Evolutionary conservation across 2,797 vertebrate species (phyloP), one percentile per base, ranked within the genome.

Genomic region (Anguilla megastoma): DNA sequence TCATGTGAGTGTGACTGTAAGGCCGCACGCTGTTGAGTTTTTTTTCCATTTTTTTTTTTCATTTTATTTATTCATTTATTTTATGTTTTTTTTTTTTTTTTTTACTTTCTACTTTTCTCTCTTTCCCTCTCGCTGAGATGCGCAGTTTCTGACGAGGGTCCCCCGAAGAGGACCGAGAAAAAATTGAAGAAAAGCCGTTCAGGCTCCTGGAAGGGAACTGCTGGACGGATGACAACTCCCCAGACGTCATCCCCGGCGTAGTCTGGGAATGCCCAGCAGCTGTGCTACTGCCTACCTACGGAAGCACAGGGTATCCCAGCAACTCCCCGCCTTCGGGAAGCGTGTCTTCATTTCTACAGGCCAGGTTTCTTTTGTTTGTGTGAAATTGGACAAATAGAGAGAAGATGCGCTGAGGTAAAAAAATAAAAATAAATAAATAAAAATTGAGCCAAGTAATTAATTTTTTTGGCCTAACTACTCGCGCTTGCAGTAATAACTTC

Each of bases 1-100:
- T 87, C 74, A 87, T 82, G 86, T 66, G 24, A 52, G 21, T 66
- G 60, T 27, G 41, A 14, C 76, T 63, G 86, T 58, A 54, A 63
- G 86, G 79, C 71, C 52, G 82, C 21, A 82, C 12, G 63, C 16
- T 18, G 56, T 58, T 30, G 83, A 58, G 21, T 56, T 71, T 71
- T 69, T 66, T 16, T 18, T 58, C 21, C 16, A 54, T 54, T 54
- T 54, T 8, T 54, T 10, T 18, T 58, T 58, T 58, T 16, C 14
- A 18, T 58, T 16, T 33, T 30, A 8, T 71, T 71, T 71, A 30
- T 69, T 69, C 63, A 69, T 9, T 71, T 33, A 71, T 33, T 58
- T 85, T 58, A 16, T n/a, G 16, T 7, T n/a, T 45, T 63, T 66
- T 41, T 41, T 27, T 82, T 82, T 63, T 27, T 45, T 83, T 63